Percentiles rank a stretch among this genome's conserved stretches.
phyloP scores from a whole-genome alignment of 2,888 invertebrate genomes.

The Automeris io region DNA sequence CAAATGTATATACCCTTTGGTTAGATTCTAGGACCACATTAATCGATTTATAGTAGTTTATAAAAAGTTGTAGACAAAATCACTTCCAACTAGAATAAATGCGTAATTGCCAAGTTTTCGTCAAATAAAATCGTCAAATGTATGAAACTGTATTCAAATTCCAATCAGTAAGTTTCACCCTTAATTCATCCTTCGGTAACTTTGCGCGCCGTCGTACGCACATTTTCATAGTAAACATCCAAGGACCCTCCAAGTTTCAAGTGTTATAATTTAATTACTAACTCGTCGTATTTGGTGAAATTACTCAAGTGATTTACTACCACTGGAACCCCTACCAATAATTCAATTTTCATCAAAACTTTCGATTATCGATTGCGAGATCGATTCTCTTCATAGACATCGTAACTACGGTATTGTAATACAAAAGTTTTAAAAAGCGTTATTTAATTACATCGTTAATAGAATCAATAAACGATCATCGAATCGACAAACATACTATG shows the following conservation, averaged over 20 bases:
- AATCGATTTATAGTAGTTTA: too few relatives aligned
- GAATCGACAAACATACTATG: too few relatives aligned
- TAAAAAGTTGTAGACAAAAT: too few relatives aligned
- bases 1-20: too few relatives aligned
- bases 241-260: conserved; percentile 35
- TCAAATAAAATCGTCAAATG: background rate
- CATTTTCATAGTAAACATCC: conserved; percentile 24
- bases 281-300: conserved; percentile 39
- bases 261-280: conserved; percentile 54
- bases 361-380: conserved; percentile 5
- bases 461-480: too few relatives aligned
- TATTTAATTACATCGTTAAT: too few relatives aligned
- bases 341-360: conserved; percentile 7
- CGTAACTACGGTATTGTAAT: too few relatives aligned
- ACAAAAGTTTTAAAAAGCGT: too few relatives aligned
- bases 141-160: conserved; percentile 1
- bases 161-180: background rate
- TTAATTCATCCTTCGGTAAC: conserved; percentile 1
- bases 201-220: conserved; percentile 14
- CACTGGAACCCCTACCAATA: conserved; percentile 17
- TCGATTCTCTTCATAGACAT: conserved; percentile 7
- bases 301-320: conserved; percentile 44
- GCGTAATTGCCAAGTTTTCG: background rate
- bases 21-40: too few relatives aligned
- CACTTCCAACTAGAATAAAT: background rate